These are phyloP conservation scores for Calidris pygmaea DNA, from an alignment of 2,113 vertebrate species.

Conservation along the genomic window DNA sequence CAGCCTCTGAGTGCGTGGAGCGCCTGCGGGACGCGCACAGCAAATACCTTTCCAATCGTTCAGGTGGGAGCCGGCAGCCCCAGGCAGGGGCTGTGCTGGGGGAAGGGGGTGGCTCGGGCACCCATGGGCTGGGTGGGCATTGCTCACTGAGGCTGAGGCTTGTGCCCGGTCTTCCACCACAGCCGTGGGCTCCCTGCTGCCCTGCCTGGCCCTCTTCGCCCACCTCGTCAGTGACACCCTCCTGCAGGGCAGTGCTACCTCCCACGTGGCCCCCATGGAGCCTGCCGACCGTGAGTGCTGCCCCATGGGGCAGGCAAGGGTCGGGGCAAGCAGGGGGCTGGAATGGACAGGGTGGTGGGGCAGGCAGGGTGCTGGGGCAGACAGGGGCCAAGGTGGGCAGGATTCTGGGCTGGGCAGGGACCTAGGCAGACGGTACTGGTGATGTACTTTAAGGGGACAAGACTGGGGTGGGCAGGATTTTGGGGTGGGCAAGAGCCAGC, in stretches of 20 bases:
- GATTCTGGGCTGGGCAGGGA: neutral
- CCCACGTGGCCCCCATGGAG: slow-evolving; percentile 87
- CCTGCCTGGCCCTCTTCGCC: slow-evolving; percentile 83
- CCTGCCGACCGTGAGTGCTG: slow-evolving; percentile 86
- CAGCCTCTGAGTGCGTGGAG: slow-evolving; percentile 79
- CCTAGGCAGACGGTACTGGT: too few species aligned
- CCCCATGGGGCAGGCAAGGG: accelerated
- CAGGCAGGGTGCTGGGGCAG: too few species aligned
- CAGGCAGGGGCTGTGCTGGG: neutral
- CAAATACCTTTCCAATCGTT: slow-evolving; percentile 70
- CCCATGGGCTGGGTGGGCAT: accelerated
- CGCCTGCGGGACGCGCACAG: slow-evolving; percentile 75
- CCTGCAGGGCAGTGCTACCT: slow-evolving; percentile 86
- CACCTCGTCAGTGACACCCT: slow-evolving; percentile 90
- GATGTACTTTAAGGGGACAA: too few species aligned
- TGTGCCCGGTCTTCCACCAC: neutral
- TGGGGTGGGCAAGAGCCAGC: neutral
- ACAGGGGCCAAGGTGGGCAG: neutral
- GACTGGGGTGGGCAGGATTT: neutral
- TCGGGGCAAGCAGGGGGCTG: neutral
- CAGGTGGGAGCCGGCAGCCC: slow-evolving; percentile 73
- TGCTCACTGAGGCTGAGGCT: accelerated
- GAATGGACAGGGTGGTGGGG: neutral
- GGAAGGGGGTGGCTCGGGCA: neutral
- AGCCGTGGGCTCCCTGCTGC: slow-evolving; percentile 84